Conservation (phyloP, 2,888 invertebrate genomes). For the Lasius platythorax region DNA sequence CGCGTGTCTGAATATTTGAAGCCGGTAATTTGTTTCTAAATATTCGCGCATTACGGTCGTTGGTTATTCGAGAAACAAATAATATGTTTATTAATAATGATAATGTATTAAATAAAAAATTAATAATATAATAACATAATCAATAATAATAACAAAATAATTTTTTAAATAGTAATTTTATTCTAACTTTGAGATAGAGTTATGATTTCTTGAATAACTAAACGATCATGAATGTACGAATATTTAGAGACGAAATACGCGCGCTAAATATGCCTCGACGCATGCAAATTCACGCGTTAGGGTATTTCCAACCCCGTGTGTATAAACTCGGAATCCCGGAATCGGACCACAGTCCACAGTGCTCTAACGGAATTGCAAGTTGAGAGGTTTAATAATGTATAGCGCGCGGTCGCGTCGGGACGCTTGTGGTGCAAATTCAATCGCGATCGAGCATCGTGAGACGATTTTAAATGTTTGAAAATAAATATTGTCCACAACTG, state of each 20-base stretch:
- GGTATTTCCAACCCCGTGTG: neutral
- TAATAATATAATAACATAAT: neutral
- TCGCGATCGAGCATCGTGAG: neutral
- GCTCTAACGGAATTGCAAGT: conserved; percentile 1
- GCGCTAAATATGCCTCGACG: neutral
- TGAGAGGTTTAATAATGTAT: conserved; percentile 5
- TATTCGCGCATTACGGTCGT: neutral
- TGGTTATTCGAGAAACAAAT: neutral
- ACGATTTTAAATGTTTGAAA: neutral
- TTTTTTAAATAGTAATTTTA: neutral
- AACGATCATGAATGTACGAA: neutral
- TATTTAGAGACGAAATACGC: neutral
- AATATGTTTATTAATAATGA: neutral
- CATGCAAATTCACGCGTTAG: conserved; percentile 5
- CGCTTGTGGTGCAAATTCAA: neutral
- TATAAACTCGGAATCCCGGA: conserved; percentile 5
- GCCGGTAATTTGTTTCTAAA: neutral
- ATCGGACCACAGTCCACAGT: conserved; percentile 5
- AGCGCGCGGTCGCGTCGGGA: neutral
- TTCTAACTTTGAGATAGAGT: neutral
- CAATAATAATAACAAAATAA: neutral
- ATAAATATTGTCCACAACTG: neutral
- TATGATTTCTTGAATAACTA: neutral
- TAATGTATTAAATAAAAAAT: neutral
- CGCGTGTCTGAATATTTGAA: too few species aligned